Base-by-base conservation (phyloP, 2,888 invertebrate genomes). In the Ethmia dodecea region DNA sequence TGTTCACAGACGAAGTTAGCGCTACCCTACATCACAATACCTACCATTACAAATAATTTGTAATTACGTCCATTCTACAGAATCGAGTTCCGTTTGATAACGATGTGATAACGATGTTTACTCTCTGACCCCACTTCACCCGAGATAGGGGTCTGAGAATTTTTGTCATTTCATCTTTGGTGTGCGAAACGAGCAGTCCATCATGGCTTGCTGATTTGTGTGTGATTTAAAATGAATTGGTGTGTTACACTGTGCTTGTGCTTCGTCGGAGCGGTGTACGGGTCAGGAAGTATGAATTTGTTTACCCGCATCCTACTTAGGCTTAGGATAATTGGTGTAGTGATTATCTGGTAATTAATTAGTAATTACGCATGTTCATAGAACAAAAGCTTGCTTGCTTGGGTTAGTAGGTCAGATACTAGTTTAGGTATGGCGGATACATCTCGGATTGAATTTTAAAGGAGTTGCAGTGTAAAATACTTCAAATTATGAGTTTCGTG, bases 161-260 rank as follows among this genome's bases (percentile, higher is more conserved):
- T 68, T 59, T 56, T 52, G 61, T 78, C 76, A 81, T 75, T 80
- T 66, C 54, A 53, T 55, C 56, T 60, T 56, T 60, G 43, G 55
- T 60, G 59, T 58, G 71, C 62, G 55, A 56, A 55, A 47, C 43
- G 57, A 52, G 49, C 49, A 58, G 60, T 48, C 49, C 38, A 40
- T 46, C 51, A 78, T 77, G 76, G 55, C 59, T 49, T 53, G 50
- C 53, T 62, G 52, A 55, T 50, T 56, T 52, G 57, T 44, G 43
- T 52, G 57, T 44, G 43, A 4, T 13, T 43, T 55, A 75, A 62
- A 52, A 84, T 84, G 81, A 59, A 71, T 61, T 67, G 64, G 72
- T 67, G 76, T 66, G 76, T 71, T 56, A 47, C 75, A 49, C 56
- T 79, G 78, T 73, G 71, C 58, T 51, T 83, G 71, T 80, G 76